Percentiles rank a stretch among this genome's conserved stretches.
phyloP scores from a whole-genome alignment of 2,113 vertebrate genomes.

The Lamprologus sp. region DNA sequence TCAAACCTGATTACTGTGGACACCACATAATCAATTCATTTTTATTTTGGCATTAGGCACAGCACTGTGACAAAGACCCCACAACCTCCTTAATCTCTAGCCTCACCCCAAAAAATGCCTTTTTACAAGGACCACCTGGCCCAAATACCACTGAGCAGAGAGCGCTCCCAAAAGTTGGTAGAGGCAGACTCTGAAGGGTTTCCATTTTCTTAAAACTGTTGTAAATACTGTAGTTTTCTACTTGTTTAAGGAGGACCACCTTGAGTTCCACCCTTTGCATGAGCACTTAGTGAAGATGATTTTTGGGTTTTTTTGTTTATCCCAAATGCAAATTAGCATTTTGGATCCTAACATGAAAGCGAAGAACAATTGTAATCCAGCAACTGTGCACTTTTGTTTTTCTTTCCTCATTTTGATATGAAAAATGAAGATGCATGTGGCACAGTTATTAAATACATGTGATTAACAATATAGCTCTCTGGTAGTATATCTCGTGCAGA shows the following conservation, averaged over 20 bases:
- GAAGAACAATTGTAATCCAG: conserved; percentile 12
- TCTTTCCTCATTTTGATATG: neutral
- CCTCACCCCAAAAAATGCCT: neutral
- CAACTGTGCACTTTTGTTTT: neutral
- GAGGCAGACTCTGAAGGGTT: conserved; percentile 74
- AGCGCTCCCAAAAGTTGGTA: conserved; percentile 77
- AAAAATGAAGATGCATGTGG: conserved; percentile 5
- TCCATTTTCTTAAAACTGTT: neutral
- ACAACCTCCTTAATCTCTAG: neutral
- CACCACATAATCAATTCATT: neutral
- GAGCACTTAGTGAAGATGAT: conserved; percentile 40
- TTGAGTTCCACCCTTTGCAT: neutral
- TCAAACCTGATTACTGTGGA: neutral
- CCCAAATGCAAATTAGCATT: neutral
- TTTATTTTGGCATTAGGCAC: neutral
- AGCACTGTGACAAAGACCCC: neutral
- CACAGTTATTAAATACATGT: conserved; percentile 43
- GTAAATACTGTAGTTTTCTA: conserved; percentile 52
- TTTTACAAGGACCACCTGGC: conserved; percentile 84
- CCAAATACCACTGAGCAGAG: conserved; percentile 66
- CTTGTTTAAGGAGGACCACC: conserved; percentile 35
- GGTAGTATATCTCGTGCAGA: neutral
- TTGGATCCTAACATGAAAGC: neutral
- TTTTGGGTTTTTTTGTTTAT: neutral
- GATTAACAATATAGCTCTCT: neutral